A percentile compares a stretch with the other conserved stretches of the same genome.
Evolutionary conservation across 2,797 vertebrate genomes (phyloP).

Genomic region (Sylvilagus floridanus): DNA sequence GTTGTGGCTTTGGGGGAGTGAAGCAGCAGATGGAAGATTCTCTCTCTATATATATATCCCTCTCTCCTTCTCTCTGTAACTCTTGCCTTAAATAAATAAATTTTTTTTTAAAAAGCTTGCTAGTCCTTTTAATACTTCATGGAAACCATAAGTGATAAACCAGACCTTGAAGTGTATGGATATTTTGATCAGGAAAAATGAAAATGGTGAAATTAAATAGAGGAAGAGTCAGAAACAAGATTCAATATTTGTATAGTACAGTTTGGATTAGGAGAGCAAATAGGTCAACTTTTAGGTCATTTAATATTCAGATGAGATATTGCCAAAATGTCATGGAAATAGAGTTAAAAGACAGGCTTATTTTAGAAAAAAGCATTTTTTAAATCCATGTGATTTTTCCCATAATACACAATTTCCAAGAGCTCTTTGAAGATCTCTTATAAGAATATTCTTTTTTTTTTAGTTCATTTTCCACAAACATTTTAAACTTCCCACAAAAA

Average conservation of each 20-base stretch:
- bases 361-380: too few species aligned
- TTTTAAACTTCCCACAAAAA: too few species aligned
- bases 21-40: neutral
- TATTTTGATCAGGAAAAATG: neutral
- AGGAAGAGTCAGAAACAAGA: neutral
- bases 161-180: neutral
- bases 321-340: too few species aligned
- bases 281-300: neutral
- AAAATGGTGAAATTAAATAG: neutral
- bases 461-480: too few species aligned
- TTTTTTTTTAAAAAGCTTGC: too few species aligned
- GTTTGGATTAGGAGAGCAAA: neutral
- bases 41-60: neutral
- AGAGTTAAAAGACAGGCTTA: too few species aligned
- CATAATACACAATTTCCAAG: too few species aligned
- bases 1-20: neutral
- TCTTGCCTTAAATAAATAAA: too few species aligned
- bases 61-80: too few species aligned
- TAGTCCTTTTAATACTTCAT: neutral
- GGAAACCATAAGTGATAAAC: neutral
- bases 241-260: neutral
- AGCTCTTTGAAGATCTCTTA: too few species aligned
- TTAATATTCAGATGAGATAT: neutral
- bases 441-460: too few species aligned
- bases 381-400: too few species aligned